Percentiles rank a stretch among this genome's conserved stretches.
These are phyloP conservation scores for Ranitomeya imitator DNA, from an alignment of 2,113 vertebrate genomes.

Conservation along the genomic window DNA sequence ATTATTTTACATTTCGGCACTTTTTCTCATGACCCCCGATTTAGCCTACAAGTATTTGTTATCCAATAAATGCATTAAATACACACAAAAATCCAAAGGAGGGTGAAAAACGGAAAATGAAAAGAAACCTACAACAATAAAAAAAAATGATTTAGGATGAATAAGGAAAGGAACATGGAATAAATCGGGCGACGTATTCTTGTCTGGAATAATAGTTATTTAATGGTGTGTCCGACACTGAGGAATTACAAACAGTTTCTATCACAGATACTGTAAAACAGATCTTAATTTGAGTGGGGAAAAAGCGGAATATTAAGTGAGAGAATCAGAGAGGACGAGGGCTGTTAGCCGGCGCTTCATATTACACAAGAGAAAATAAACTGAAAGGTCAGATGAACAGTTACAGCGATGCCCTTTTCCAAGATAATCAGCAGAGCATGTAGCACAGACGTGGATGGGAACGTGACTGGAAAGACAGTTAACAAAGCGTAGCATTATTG, in stretches of 20 bases:
- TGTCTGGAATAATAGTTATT: conserved; percentile 11
- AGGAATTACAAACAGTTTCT: conserved; percentile 31
- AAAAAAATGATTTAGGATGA: background rate
- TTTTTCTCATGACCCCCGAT: background rate
- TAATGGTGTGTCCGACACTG: background rate
- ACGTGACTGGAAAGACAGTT: conserved; percentile 74
- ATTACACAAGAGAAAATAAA: conserved; percentile 87
- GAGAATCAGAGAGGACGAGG: conserved; percentile 71
- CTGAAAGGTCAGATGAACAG: conserved; percentile 81
- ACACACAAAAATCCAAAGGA: background rate
- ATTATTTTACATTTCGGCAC: background rate
- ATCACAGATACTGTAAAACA: conserved; percentile 49
- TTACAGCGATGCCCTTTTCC: conserved; percentile 84
- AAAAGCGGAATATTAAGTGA: conserved; percentile 46
- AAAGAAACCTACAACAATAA: background rate
- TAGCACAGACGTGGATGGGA: conserved; percentile 74
- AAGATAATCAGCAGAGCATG: conserved; percentile 82
- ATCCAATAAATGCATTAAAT: background rate
- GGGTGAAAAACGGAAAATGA: background rate
- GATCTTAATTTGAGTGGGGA: conserved; percentile 49
- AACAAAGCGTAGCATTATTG: conserved; percentile 62
- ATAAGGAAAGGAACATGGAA: background rate
- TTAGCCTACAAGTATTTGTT: background rate
- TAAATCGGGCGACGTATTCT: background rate
- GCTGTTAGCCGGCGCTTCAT: conserved; percentile 78